Evolutionary conservation across 2,888 invertebrate species (phyloP).

Genomic region (Pristionchus mayeri): DNA sequence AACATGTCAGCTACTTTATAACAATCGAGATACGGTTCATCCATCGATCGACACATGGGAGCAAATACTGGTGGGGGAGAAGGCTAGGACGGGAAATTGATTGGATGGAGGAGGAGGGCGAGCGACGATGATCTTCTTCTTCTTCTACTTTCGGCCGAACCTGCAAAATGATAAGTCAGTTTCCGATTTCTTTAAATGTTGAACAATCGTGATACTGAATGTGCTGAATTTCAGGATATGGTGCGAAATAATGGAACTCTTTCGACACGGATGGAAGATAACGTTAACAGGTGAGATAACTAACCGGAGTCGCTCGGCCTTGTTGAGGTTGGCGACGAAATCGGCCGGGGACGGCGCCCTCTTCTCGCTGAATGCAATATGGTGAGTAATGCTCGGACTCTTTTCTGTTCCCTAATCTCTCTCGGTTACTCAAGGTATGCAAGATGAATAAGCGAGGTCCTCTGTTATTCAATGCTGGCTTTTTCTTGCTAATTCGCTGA

Average conservation of each 20-base stretch:
- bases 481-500: background rate
- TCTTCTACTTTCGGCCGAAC: slow-evolving; percentile 44
- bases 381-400: background rate
- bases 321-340: slow-evolving; percentile 47
- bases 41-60: slow-evolving; percentile 1
- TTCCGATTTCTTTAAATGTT: background rate
- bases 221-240: no score
- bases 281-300: background rate
- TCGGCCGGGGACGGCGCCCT: slow-evolving; percentile 39
- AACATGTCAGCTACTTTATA: no score
- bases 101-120: background rate
- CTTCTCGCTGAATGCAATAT: slow-evolving; percentile 43
- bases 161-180: slow-evolving; percentile 4
- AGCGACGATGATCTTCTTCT: background rate
- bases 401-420: background rate
- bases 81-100: background rate
- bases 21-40: slow-evolving; percentile 33
- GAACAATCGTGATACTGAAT: background rate
- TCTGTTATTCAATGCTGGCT: background rate
- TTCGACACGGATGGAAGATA: no score
- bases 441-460: no score
- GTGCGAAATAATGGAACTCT: no score
- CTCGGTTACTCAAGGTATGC: no score
- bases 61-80: background rate
- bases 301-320: slow-evolving; percentile 50